Conservation (phyloP, 2,888 invertebrate species). For the Callosobruchus maculatus region DNA sequence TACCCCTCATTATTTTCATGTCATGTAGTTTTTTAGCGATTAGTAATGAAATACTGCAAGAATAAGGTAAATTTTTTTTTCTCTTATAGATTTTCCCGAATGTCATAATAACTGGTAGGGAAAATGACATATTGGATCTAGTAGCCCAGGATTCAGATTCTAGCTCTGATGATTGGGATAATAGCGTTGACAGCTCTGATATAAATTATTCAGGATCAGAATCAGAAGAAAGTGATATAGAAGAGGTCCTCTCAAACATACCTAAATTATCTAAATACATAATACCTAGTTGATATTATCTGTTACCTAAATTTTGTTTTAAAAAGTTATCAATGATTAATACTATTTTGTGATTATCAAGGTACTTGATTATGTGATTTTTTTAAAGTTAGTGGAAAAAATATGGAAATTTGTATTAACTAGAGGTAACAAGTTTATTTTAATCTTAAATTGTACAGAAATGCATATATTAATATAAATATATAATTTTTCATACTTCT, state of each 20-base stretch:
- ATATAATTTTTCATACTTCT: background rate
- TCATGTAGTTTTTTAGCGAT: too few species aligned
- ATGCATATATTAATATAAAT: background rate
- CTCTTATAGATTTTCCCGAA: conserved; percentile 33
- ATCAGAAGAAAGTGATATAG: conserved; percentile 35
- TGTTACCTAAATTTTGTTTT: background rate
- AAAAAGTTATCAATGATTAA: too few species aligned
- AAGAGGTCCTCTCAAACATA: conserved; percentile 36
- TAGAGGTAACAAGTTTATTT: too few species aligned
- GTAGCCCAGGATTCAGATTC: conserved; percentile 32
- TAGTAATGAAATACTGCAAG: too few species aligned
- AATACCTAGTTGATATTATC: background rate
- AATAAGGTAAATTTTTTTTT: background rate
- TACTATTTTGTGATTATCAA: background rate
- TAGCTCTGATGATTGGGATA: conserved; percentile 41
- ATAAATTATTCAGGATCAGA: conserved; percentile 39
- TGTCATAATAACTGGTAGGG: conserved; percentile 31
- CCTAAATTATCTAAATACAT: conserved; percentile 39
- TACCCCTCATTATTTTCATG: too few species aligned
- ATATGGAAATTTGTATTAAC: too few species aligned
- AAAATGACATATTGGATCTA: conserved; percentile 19
- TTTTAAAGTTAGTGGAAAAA: too few species aligned
- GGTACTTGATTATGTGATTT: too few species aligned
- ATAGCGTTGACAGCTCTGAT: conserved; percentile 43
- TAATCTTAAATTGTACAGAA: background rate